Evolutionary conservation across 1,140 invertebrate genomes (phyloP).

Genomic region (Schlechtendalia chinensis): DNA sequence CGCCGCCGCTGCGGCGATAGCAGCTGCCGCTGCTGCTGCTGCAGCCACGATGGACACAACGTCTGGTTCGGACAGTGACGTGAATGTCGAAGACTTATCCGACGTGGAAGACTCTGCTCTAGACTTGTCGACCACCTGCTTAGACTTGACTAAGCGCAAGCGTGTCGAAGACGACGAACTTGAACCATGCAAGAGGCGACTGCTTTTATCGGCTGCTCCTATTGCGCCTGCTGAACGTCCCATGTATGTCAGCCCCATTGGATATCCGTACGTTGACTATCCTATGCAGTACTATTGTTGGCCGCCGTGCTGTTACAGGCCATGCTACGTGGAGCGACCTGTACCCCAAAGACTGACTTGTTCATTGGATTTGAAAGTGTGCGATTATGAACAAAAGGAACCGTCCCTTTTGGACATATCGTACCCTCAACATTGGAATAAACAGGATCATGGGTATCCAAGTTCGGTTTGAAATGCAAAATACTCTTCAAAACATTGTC

Average conservation of each 20-base stretch:
- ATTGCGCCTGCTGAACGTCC: slow-evolving; percentile 1
- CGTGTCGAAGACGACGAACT: background rate
- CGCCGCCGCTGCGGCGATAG: no score
- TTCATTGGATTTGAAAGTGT: slow-evolving; percentile 45
- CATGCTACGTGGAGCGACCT: slow-evolving; percentile 44
- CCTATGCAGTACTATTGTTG: slow-evolving; percentile 21
- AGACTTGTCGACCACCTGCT: slow-evolving; percentile 40
- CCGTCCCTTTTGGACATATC: slow-evolving; percentile 44
- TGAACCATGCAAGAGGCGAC: slow-evolving; percentile 14
- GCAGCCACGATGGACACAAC: slow-evolving; percentile 54
- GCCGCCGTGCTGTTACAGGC: slow-evolving; percentile 46
- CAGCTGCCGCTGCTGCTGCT: slow-evolving; percentile 56
- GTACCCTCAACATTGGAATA: slow-evolving; percentile 39
- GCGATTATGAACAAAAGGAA: slow-evolving; percentile 30
- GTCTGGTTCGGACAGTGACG: slow-evolving; percentile 58
- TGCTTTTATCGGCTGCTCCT: background rate
- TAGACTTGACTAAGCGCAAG: slow-evolving; percentile 38
- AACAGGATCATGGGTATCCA: slow-evolving; percentile 35
- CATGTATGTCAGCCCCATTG: slow-evolving; percentile 27
- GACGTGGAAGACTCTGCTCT: slow-evolving; percentile 44
- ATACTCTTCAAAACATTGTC: background rate
- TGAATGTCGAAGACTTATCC: slow-evolving; percentile 45
- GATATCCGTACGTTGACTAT: slow-evolving; percentile 33
- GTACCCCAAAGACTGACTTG: slow-evolving; percentile 46
- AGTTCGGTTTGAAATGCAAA: slow-evolving; percentile 33